These are phyloP conservation scores for Macroglossus sobrinus DNA, from an alignment of 2,113 vertebrate species.

Conservation along the genomic window DNA sequence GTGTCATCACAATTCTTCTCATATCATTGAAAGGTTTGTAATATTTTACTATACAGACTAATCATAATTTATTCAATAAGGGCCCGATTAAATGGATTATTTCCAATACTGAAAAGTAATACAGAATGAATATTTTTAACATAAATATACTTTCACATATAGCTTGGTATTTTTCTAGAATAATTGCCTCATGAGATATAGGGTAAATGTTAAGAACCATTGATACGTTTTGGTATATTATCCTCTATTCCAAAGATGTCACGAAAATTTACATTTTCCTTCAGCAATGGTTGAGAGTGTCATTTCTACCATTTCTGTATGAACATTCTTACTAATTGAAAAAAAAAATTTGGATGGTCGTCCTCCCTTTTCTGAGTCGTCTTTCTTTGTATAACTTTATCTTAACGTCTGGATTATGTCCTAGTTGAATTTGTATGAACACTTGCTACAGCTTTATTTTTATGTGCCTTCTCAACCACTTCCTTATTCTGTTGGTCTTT, in stretches of 20 bases:
- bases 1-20: background rate
- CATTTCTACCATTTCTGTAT: background rate
- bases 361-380: background rate
- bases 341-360: background rate
- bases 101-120: background rate
- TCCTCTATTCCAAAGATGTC: background rate
- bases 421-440: background rate
- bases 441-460: background rate
- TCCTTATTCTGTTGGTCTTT: background rate
- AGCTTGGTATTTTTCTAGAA: background rate
- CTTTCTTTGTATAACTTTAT: background rate
- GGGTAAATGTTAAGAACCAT: background rate
- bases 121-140: background rate
- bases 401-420: background rate
- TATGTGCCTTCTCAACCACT: background rate
- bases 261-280: background rate
- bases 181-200: background rate
- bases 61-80: background rate
- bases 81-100: background rate
- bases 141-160: background rate
- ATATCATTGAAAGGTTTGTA: background rate
- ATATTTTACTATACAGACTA: background rate
- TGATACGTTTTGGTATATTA: background rate
- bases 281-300: background rate
- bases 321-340: background rate